Evolutionary conservation across 2,888 invertebrate genomes (phyloP).

Genomic region (Pristionchus arcanus): DNA sequence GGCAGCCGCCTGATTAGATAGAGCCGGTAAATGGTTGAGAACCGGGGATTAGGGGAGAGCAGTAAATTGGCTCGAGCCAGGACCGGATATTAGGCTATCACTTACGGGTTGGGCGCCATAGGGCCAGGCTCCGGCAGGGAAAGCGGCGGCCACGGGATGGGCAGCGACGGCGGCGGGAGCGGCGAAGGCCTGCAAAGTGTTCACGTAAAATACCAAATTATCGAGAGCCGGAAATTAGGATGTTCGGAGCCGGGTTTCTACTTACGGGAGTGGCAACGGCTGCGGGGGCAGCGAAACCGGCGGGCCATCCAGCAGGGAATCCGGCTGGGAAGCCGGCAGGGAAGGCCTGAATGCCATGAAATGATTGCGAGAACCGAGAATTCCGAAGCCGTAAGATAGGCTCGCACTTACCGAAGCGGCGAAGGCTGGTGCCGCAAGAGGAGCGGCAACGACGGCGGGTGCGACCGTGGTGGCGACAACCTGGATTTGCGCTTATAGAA

Average conservation of each 20-base stretch:
- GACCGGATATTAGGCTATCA: neutral
- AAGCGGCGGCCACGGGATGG: slow-evolving; percentile 17
- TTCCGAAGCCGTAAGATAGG: neutral
- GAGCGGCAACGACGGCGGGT: slow-evolving; percentile 36
- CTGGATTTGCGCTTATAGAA: neutral
- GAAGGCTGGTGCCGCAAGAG: slow-evolving; percentile 45
- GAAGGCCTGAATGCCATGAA: slow-evolving; percentile 14
- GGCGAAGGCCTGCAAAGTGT: no score
- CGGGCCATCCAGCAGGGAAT: neutral
- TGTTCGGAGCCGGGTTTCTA: neutral
- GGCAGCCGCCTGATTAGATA: slow-evolving; percentile 29
- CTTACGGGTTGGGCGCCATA: slow-evolving; percentile 16
- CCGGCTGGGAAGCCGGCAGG: slow-evolving; percentile 20
- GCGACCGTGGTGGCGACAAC: slow-evolving; percentile 45
- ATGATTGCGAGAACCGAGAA: neutral
- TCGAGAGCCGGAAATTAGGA: neutral
- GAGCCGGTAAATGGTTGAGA: neutral
- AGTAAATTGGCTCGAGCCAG: neutral
- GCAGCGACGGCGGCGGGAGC: neutral
- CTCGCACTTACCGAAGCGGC: slow-evolving; percentile 17
- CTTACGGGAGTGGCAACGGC: slow-evolving; percentile 35
- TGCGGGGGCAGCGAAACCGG: slow-evolving; percentile 1
- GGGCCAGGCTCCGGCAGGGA: slow-evolving; percentile 20
- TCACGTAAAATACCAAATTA: neutral
- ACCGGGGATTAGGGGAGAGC: neutral